phyloP scores from a whole-genome alignment of 2,113 vertebrate genomes.

The Hyperoodon ampullatus region DNA sequence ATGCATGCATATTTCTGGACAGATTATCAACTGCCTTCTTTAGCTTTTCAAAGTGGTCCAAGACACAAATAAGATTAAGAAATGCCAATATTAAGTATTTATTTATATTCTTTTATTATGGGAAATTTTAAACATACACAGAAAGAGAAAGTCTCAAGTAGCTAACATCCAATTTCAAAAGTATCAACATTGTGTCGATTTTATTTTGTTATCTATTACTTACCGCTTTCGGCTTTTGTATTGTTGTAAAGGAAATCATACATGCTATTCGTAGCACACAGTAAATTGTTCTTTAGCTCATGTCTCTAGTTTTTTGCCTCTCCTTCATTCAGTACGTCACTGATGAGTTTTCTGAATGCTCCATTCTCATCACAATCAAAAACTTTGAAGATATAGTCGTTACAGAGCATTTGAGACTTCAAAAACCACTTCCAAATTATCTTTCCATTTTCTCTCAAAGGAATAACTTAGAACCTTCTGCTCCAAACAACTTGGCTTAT shows the following conservation, averaged over 20 bases:
- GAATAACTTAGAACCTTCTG: not conserved
- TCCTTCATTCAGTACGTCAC: not conserved
- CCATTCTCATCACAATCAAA: not conserved
- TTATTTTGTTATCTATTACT: not conserved
- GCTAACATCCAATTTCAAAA: not conserved
- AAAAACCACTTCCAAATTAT: not conserved
- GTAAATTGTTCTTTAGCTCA: not conserved
- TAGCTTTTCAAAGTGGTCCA: not conserved
- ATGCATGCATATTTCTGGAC: not conserved
- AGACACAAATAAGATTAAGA: not conserved
- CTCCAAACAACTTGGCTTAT: not conserved
- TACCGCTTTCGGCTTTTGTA: not conserved
- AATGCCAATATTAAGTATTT: not conserved
- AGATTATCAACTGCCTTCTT: not conserved
- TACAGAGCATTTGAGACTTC: not conserved
- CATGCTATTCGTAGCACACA: fast-evolving
- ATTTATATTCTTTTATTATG: not conserved
- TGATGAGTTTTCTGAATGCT: not conserved
- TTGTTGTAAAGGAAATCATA: not conserved
- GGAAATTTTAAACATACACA: not conserved
- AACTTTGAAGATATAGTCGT: not conserved
- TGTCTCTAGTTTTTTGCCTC: not conserved
- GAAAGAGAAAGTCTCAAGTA: not conserved
- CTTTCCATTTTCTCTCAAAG: not conserved
- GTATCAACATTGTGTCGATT: not conserved